Evolutionary conservation across 2,797 vertebrate species (phyloP), one percentile per base, ranked within the genome.

Genomic region (Phataginus tricuspis): DNA sequence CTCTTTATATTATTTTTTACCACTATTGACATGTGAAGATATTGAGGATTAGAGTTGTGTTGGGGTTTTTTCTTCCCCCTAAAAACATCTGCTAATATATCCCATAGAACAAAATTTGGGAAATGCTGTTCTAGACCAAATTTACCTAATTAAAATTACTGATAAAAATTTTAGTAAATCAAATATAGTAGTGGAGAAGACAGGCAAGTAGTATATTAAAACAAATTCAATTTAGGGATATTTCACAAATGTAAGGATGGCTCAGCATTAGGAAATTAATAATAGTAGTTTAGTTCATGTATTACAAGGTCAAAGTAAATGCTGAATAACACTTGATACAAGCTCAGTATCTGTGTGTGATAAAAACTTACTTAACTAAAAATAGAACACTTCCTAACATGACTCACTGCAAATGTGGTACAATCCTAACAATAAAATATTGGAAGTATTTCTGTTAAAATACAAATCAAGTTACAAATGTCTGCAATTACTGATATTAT

Each of bases 281-380:
- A 39, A 1, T 84, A 39, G 72, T 78, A 57, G 63, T 86, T 90
- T 96, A 66, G 68, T 88, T 91, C 27, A 9, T 74, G 45, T 8
- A 42, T 89, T n/a, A 42, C 55, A 71, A 95, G 74, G 64, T 89
- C n/a, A 91, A 39, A 88, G n/a, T 57, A 78, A 80, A 79, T 86
- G 31, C 45, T 88, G 53, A 87, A 16, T 66, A 79, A 74, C 15
- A 83, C 34, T 90, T 92, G 42, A 68, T 94, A 51, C 88, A 93
- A 91, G 72, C 29, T 93, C 57, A 82, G 29, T 88, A 64, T 68
- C 23, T 6, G 51, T 91, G 82, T 94, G 27, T 83, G 75, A 21
- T 75, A 86, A 74, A n/a, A 92, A 34, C 14, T 87, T 75, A 45
- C 12, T 86, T 64, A 91, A 68, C 64, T 75, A 61, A 97, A 97